Evolutionary conservation across 2,797 vertebrate species (phyloP).

Genomic region (Hyperoplus immaculatus): DNA sequence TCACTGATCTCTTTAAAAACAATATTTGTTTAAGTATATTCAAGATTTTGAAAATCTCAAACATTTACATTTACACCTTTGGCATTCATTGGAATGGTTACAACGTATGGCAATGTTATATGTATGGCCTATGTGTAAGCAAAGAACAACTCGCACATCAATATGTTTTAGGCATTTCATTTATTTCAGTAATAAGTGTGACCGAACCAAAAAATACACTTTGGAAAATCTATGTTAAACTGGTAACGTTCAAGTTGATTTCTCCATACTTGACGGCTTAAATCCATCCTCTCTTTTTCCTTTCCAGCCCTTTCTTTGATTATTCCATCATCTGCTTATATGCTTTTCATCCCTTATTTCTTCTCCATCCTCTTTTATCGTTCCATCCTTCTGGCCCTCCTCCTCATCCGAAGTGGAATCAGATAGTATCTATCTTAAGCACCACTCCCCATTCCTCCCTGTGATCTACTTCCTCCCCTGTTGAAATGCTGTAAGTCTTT

Average conservation of each 20-base stretch:
- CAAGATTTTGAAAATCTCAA: not conserved
- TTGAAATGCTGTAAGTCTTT: slow-evolving; percentile 39
- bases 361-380: slow-evolving; percentile 28
- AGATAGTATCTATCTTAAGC: slow-evolving; percentile 35
- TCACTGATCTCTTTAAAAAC: not conserved
- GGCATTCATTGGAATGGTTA: not conserved
- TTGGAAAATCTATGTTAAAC: not conserved
- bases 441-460: slow-evolving; percentile 17
- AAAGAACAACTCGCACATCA: not conserved
- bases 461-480: slow-evolving; percentile 33
- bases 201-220: not conserved
- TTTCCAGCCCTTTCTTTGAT: slow-evolving; percentile 27
- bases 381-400: slow-evolving; percentile 28
- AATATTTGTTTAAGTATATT: not conserved
- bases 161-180: not conserved
- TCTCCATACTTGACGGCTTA: not conserved
- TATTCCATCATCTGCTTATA: slow-evolving; percentile 34
- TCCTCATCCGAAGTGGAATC: slow-evolving; percentile 37
- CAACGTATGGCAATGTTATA: not conserved
- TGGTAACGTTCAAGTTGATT: slow-evolving; percentile 1
- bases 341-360: slow-evolving; percentile 32
- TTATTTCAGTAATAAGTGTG: not conserved
- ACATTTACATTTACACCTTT: not conserved
- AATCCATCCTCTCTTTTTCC: not conserved
- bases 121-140: not conserved